Evolutionary conservation across 2,888 invertebrate species (phyloP).

Genomic region (Xanthia icteritia): DNA sequence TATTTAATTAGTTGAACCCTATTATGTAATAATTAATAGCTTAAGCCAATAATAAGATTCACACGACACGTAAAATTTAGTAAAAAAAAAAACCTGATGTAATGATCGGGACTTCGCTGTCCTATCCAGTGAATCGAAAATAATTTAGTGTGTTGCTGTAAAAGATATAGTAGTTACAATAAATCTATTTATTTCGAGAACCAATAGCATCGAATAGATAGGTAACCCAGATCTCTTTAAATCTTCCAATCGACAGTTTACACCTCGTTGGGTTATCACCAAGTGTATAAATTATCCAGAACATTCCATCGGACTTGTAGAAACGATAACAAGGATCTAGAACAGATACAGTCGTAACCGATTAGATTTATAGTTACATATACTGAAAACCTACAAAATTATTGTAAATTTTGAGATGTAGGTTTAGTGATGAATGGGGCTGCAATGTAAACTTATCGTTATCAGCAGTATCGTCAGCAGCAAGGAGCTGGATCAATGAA

Average conservation of each 20-base stretch:
- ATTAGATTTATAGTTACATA: slow-evolving; percentile 39
- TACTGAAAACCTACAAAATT: slow-evolving; percentile 1
- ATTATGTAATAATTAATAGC: neutral
- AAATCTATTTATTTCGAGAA: neutral
- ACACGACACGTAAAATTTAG: too few relatives aligned
- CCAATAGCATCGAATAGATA: neutral
- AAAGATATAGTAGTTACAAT: neutral
- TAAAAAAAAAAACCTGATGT: too few relatives aligned
- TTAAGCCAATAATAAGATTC: neutral
- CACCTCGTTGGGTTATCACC: slow-evolving; percentile 23
- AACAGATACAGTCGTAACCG: neutral
- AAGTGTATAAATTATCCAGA: slow-evolving; percentile 49
- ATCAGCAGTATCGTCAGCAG: neutral
- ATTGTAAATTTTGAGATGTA: neutral
- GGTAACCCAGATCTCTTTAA: slow-evolving; percentile 1
- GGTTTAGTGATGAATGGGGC: slow-evolving; percentile 14
- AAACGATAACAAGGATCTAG: slow-evolving; percentile 43
- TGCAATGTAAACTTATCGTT: slow-evolving; percentile 1
- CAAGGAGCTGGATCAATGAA: neutral
- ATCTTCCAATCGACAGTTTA: slow-evolving; percentile 29
- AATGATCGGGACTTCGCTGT: too few relatives aligned
- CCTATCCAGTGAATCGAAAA: neutral
- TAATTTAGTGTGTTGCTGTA: neutral
- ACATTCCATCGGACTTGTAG: slow-evolving; percentile 28
- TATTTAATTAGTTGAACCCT: neutral